A percentile compares a stretch with the other conserved stretches of the same genome.
Evolutionary conservation across 2,113 vertebrate genomes (phyloP).

Genomic region (Anser cygnoides): DNA sequence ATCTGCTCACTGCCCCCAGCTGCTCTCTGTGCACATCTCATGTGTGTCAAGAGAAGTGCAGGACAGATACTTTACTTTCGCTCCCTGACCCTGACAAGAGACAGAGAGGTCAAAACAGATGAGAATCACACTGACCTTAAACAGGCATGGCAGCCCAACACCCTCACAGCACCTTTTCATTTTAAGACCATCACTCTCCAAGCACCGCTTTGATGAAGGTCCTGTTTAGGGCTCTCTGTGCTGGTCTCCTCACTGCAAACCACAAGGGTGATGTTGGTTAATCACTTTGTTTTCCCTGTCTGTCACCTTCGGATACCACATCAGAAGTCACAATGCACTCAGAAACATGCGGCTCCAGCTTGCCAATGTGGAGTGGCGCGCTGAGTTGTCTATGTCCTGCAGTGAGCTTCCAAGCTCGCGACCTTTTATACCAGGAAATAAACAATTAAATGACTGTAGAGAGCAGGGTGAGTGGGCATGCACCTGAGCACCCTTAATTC

Average conservation of each 20-base stretch:
- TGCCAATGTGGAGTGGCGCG: no score
- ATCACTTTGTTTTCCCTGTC: rapidly evolving
- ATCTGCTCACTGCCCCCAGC: not conserved
- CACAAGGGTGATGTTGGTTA: not conserved
- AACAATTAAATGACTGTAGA: not conserved
- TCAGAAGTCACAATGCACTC: not conserved
- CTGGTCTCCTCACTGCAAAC: not conserved
- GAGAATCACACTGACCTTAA: constrained; percentile 70
- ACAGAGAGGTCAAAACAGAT: rapidly evolving
- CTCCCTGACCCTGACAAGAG: not conserved
- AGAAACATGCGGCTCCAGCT: no score
- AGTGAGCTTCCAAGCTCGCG: rapidly evolving
- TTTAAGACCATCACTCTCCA: not conserved
- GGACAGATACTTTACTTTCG: not conserved
- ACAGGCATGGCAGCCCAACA: constrained; percentile 74
- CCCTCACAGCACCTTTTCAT: constrained; percentile 77
- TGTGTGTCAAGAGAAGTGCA: rapidly evolving
- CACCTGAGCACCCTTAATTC: not conserved
- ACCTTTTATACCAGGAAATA: not conserved
- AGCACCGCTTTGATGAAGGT: not conserved
- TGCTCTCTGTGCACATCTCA: not conserved
- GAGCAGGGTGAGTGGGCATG: not conserved
- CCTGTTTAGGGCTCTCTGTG: not conserved
- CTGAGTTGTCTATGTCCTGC: not conserved
- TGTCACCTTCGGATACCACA: not conserved